A percentile compares a stretch with the other conserved stretches of the same genome.
Conservation (phyloP, 2,113 vertebrate species). For the Aspiorhynchus laticeps region DNA sequence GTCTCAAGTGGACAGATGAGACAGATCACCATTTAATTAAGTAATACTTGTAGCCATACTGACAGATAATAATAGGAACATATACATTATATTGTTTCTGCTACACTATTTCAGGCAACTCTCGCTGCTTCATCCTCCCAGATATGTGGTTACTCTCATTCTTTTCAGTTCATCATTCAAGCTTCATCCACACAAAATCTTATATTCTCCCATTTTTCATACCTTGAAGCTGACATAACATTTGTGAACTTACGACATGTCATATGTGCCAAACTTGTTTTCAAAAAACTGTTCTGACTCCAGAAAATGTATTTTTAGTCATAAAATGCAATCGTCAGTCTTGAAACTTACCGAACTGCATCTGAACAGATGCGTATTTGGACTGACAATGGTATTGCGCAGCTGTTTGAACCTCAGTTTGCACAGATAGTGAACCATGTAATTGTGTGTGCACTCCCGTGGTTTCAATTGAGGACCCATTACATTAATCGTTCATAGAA, state of each 20-base stretch:
- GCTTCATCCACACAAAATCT: not conserved
- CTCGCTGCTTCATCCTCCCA: too few species aligned
- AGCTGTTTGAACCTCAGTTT: not conserved
- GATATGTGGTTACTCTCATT: too few species aligned
- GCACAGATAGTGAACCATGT: not conserved
- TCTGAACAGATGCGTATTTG: not conserved
- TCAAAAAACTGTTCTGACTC: not conserved
- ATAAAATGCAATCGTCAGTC: not conserved
- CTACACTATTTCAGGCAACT: too few species aligned
- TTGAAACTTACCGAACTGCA: not conserved
- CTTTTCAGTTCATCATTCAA: not conserved
- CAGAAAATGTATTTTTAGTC: not conserved
- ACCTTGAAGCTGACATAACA: not conserved
- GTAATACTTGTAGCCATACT: too few species aligned
- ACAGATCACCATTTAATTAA: too few species aligned
- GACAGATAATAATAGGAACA: too few species aligned
- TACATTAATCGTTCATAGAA: not conserved
- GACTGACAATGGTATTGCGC: not conserved
- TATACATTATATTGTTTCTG: too few species aligned
- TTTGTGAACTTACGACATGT: not conserved
- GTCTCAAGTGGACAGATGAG: not conserved
- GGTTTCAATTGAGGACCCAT: constrained; percentile 13
- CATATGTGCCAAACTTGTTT: not conserved
- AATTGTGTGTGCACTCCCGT: not conserved
- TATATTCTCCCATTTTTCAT: not conserved